Evolutionary conservation across 2,113 vertebrate genomes (phyloP), one percentile per base, ranked within the genome.

Genomic region (Anhinga rufa): DNA sequence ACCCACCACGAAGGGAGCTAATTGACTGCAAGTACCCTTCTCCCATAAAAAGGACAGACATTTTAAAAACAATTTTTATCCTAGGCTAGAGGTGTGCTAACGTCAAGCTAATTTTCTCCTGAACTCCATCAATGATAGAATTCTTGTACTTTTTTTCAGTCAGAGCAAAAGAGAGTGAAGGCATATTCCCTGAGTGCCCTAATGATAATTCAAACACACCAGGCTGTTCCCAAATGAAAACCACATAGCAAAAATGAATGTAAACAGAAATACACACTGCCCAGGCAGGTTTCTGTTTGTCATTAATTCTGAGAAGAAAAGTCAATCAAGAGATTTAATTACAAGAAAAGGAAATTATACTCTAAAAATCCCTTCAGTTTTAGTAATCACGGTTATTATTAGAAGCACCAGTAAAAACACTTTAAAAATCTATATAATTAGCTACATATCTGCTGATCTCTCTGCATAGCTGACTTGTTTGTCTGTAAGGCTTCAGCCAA

Each of bases 291-390:
- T 87, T 54, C 90, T 87, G 40, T 93, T 89, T 93, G 77, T 79
- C 89, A 96, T 93, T 88, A 96, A 81, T 60, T 88, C 82, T 64
- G 68, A 92, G 81, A 58, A 94, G 77, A 92, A 95, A 93, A 97
- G 86, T 44, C 89, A 94, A 80, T 88, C 81, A 89, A 87, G 93
- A 92, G 61, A 89, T 89, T 92, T 95, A 97, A 93, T 95, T 89
- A 94, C 89, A 90, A 95, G 62, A 91, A 95, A 95, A 95, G 91
- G 94, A 95, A 97, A 91, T 95, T 86, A 87, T 82, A 38, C 54
- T 87, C 51, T 84, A 92, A 97, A 93, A 95, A 89, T 89, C 83
- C 86, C 75, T 91, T 92, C 89, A n/a, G 78, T 93, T 97, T 87
- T 85, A 90, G 71, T 74, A 95, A 91, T 89, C 92, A 93, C 70